These are phyloP conservation scores for Oscarella lobularis DNA, from an alignment of 37 sponge, comb jelly and placozoan species.

Conservation along the genomic window DNA sequence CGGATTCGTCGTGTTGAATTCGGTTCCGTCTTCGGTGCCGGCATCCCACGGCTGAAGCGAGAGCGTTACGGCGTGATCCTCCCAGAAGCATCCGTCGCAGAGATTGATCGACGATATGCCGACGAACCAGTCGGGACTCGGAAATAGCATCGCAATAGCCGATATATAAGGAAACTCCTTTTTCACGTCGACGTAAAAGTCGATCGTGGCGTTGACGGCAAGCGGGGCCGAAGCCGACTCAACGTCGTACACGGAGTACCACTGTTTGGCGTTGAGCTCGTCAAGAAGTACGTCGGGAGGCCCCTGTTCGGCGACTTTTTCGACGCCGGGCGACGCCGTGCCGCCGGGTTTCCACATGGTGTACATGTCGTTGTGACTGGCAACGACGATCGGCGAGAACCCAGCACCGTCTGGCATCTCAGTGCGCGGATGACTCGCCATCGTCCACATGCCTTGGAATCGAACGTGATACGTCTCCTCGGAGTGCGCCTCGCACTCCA, in stretches of 20 bases:
- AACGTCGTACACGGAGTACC: background rate
- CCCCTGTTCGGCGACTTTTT: background rate
- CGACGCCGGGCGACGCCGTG: background rate
- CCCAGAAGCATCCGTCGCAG: background rate
- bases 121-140: constrained; percentile 10
- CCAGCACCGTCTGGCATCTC: background rate
- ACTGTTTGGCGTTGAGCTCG: background rate
- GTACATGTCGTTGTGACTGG: background rate
- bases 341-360: background rate
- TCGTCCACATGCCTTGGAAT: background rate
- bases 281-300: background rate
- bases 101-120: background rate
- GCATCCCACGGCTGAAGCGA: background rate
- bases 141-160: background rate
- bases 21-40: background rate
- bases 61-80: background rate
- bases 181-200: background rate
- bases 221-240: background rate
- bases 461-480: background rate
- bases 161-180: background rate
- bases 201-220: background rate
- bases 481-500: background rate
- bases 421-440: background rate
- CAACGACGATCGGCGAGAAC: background rate
- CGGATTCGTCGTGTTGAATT: background rate